These are phyloP conservation scores for Baronia brevicornis DNA, from an alignment of 2,888 invertebrate species.

Conservation along the genomic window DNA sequence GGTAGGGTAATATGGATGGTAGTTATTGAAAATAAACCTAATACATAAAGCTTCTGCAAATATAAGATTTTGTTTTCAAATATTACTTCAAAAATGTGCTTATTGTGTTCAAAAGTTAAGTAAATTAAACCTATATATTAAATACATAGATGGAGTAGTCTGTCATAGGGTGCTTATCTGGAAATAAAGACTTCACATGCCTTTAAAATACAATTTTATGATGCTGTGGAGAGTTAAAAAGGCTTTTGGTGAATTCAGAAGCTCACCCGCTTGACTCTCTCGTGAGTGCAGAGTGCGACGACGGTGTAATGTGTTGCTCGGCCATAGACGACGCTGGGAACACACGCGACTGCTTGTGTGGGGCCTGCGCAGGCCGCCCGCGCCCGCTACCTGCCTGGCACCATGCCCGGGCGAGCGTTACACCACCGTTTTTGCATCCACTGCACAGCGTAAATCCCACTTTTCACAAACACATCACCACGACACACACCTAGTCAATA, in stretches of 20 bases:
- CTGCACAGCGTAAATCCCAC: conserved; percentile 35
- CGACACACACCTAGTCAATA: conserved; percentile 14
- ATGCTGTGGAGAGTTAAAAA: not conserved
- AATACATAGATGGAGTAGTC: no score
- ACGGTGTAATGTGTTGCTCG: conserved; percentile 89
- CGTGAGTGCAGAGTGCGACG: conserved; percentile 83
- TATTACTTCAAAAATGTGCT: no score
- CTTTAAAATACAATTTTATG: not conserved
- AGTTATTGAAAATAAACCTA: no score
- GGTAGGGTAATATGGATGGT: no score
- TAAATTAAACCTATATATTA: no score
- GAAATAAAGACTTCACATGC: no score
- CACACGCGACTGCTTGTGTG: conserved; percentile 75
- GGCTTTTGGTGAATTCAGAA: conserved; percentile 12
- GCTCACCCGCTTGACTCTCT: conserved; percentile 77
- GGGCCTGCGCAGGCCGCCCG: conserved; percentile 75
- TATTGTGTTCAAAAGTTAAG: no score
- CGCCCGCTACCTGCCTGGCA: conserved; percentile 75
- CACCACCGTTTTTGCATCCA: conserved; percentile 57
- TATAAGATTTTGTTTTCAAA: no score
- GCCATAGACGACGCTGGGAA: conserved; percentile 92
- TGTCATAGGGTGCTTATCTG: no score
- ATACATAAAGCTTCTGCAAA: no score
- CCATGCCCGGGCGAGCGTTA: conserved; percentile 71
- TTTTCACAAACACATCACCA: conserved; percentile 32